Base-by-base conservation (phyloP, 2,113 vertebrate species). In the Chamaea fasciata region DNA sequence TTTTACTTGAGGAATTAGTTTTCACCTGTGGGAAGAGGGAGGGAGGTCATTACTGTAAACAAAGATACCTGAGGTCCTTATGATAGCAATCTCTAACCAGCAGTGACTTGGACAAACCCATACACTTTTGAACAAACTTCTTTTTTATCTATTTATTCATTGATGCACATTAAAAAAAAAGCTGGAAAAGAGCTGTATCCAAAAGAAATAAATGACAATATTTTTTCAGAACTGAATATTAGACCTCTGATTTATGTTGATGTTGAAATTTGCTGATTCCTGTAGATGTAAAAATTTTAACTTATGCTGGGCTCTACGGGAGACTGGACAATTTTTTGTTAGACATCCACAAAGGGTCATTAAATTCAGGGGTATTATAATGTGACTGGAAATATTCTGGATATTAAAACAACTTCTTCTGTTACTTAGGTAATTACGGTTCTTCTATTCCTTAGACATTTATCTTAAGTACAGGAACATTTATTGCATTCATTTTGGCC, bases 201-300 rank as follows among this genome's bases (percentile, higher is more conserved):
- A 30, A 53, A 69, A 17, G 5, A 73, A 81, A 59, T 20, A 23
- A 31, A 68, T 3, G 0, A 3, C 4, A 3, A 2, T 44, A 41
- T 90, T 50, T 35, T 59, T 74, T 69, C 35, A 79, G 41, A 24
- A 65, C 31, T 70, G 2, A 37, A 37, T 14, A 50, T 4, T 55
- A 69, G 4, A 7, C 6, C 14, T 86, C 9, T 42, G 55, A 52
- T 33, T 59, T n/a, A 70, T 76, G 12, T 56, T 59, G 14, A 47
- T 89, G 16, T 7, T 82, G 33, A 52, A 71, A 71, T 77, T 57
- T 89, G 5, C n/a, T 91, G n/a, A 49, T 63, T 24, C 6, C 7
- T 67, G 31, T 28, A 14, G 11, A 28, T 39, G 12, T 50, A 74
- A 68, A 77, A 74, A 74, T 70, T 89, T 70, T 56, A 70, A 4